Evolutionary conservation across 2,888 invertebrate genomes (phyloP), one percentile per base, ranked within the genome.

Genomic region (Drosophila falleni): DNA sequence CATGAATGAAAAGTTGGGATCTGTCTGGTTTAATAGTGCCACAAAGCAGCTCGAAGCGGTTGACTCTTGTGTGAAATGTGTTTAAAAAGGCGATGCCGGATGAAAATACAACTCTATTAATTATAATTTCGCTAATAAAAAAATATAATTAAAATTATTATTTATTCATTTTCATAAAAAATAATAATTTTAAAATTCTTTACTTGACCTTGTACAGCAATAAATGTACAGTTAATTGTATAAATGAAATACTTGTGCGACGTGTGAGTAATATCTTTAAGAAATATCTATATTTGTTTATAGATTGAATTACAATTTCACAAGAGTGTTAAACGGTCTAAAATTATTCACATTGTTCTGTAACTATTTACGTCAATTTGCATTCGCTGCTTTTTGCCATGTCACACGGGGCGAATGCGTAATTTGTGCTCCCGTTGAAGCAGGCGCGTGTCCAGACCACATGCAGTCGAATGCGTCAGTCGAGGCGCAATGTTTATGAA

Each of bases 1-100:
- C 47, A 81, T 84, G 66, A 88, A 82, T 81, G 80, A 71, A 63
- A 69, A 39, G 59, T 65, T 72, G 63, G 39, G 90, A 77, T 82
- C 63, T 5, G 37, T 66, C 89, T 82, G 80, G 84, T 85, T 89
- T 37, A 16, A 13, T 42, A 11, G 15, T 44, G 69, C 55, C 55
- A n/a, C 19, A 54, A 78, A 60, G 89, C 83, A 78, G 89, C 86
- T 87, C 15, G n/a, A 78, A 63, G 88, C 88, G 80, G 84, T 81
- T 87, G 71, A 5, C 49, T 35, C 53, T 71, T 54, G 87, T 73
- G 65, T 55, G 19, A 54, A 64, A 51, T 66, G 59, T 41, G 33
- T 29, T 56, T 35, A 5, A 44, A 54, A 39, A 80, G 44, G 56
- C 65, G 23, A 39, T 72, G 53, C 60, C 69, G 75, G 62, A 64